Conservation (phyloP, 2,888 invertebrate genomes). For the Ochlodes sylvanus region DNA sequence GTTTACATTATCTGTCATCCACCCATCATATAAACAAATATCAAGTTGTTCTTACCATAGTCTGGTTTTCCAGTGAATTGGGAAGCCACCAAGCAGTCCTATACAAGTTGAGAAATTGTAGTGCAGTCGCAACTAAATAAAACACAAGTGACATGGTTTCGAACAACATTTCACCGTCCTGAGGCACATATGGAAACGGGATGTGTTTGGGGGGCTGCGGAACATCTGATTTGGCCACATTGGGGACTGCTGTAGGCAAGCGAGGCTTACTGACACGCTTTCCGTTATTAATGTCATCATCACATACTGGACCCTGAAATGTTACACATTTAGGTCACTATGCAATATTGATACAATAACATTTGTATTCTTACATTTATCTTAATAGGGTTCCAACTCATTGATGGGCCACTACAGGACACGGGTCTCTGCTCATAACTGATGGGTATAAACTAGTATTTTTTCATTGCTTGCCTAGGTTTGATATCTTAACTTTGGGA, state of each 20-base stretch:
- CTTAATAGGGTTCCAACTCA: too few species aligned
- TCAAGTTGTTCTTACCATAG: conserved; percentile 95
- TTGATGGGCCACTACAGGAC: too few species aligned
- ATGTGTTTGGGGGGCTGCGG: conserved; percentile 90
- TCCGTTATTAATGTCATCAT: conserved; percentile 72
- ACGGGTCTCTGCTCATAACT: too few species aligned
- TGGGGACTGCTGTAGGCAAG: conserved; percentile 51
- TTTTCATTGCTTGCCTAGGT: too few species aligned
- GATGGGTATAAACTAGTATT: too few species aligned
- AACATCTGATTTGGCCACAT: conserved; percentile 62
- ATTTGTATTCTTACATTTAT: too few species aligned
- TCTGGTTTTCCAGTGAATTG: conserved; percentile 94
- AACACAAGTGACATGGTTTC: conserved; percentile 94
- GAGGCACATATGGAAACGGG: conserved; percentile 91
- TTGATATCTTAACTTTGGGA: too few species aligned
- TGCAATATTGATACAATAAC: background rate
- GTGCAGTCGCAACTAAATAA: conserved; percentile 90
- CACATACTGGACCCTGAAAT: conserved; percentile 50
- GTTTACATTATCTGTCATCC: too few species aligned
- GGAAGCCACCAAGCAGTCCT: conserved; percentile 99
- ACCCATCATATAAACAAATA: too few species aligned
- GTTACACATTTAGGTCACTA: background rate
- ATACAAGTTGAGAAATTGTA: conserved; percentile 98
- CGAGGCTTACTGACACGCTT: conserved; percentile 55
- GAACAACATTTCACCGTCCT: conserved; percentile 92